Base-by-base conservation (phyloP, 1,140 invertebrate genomes). In the Formica exsecta region DNA sequence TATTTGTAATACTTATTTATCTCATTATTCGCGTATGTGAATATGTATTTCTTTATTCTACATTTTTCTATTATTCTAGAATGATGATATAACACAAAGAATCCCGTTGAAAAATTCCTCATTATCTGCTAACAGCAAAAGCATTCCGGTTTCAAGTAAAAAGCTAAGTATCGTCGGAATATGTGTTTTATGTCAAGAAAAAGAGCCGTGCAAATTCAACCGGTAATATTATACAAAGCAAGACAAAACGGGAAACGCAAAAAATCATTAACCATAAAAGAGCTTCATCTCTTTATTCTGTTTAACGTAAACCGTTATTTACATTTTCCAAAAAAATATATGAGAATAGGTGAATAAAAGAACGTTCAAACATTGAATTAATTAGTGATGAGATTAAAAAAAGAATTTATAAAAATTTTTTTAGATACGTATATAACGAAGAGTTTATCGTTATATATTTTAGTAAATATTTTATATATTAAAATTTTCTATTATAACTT, bases 181-280 rank as follows among this genome's bases (percentile, higher is more conserved):
- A 65, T 51, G 41, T 71, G 44, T 57, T 70, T 80, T 41, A 70
- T 64, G 6, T 25, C 22, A 80, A 80, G 66, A 57, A 51, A 51
- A 80, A 36, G 41, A 80, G 41, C 77, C 16, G 65, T 79, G 44
- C 44, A 79, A 79, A 48, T 22, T 16, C 64, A 38, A 57, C 22
- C 76, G 25, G 16, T 57, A 80, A 80, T 22, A 80, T 70, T 80
- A 57, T 16, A 80, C 36, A 80, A 80, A 71, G 65, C 29, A 54
- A 44, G 51, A 61, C 19, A 22, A 51, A 57, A 16, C 9, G 22
- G n/a, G 11, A 57, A 57, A 32, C 2, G 29, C 8, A 80, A 80
- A 70, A 80, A 80, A 68, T 0, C 48, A n/a, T 57, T 57, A 71
- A 70, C 38, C 6, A 16, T 57, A 80, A 79, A 61, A 70, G 36